A percentile compares a stretch with the other conserved stretches of the same genome.
Evolutionary conservation across 2,113 vertebrate species (phyloP).

Genomic region (Ifrita kowaldi): DNA sequence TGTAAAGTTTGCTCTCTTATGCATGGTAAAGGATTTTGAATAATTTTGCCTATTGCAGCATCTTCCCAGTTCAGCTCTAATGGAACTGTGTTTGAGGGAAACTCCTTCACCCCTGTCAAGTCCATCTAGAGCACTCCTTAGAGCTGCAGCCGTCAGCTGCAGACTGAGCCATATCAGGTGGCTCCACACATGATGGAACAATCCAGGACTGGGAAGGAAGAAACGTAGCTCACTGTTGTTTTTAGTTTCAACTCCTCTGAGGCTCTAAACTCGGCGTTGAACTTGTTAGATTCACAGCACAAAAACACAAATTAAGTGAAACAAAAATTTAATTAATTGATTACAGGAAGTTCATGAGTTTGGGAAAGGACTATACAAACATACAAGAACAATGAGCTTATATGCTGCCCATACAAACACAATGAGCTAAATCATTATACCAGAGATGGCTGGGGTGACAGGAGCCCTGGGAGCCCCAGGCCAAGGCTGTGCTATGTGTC

Average conservation of each 20-base stretch:
- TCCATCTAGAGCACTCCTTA: neutral
- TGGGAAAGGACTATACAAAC: constrained; percentile 27
- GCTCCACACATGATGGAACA: neutral
- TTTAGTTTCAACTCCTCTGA: neutral
- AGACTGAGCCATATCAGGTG: neutral
- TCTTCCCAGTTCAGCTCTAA: neutral
- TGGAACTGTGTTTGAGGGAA: neutral
- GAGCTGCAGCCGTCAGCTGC: accelerated
- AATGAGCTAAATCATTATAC: neutral
- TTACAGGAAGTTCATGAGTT: constrained; percentile 36
- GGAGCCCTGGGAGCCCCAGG: neutral
- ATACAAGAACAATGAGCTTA: constrained; percentile 31
- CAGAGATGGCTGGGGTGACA: neutral
- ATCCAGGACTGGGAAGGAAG: neutral
- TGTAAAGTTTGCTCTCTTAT: neutral
- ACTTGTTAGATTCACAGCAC: neutral
- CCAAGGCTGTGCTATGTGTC: neutral
- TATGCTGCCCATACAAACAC: constrained; percentile 27
- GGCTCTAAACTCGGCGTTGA: neutral
- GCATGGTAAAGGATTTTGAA: neutral
- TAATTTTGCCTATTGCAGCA: neutral
- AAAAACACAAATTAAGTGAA: neutral
- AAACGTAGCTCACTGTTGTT: neutral
- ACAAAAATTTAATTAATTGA: constrained; percentile 36
- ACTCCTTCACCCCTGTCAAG: neutral